Percentiles rank a stretch among this genome's conserved stretches.
Conservation (phyloP, 2,888 invertebrate genomes). For the Prosapia bicincta region DNA sequence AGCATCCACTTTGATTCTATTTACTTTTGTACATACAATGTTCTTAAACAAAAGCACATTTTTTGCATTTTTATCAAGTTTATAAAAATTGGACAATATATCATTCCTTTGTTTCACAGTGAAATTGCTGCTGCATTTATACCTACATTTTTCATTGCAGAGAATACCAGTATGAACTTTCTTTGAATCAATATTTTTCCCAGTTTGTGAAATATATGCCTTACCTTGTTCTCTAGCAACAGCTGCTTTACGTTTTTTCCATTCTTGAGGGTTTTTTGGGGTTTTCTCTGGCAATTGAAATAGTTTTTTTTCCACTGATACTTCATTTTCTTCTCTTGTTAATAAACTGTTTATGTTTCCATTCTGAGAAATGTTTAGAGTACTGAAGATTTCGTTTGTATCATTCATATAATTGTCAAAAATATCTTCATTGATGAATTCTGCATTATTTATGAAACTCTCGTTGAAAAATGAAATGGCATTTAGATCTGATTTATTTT, state of each 20-base stretch:
- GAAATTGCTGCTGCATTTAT: constrained; percentile 5
- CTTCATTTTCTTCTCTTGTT: not conserved
- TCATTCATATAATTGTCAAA: not conserved
- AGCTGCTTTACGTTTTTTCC: constrained; percentile 15
- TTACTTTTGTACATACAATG: not conserved
- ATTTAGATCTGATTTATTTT: constrained; percentile 3
- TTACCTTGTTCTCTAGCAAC: constrained; percentile 15
- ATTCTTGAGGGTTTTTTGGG: constrained; percentile 8
- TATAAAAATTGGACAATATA: constrained; percentile 9
- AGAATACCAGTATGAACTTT: constrained; percentile 6
- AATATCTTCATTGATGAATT: not conserved
- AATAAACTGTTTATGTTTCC: too few relatives aligned
- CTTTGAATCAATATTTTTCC: constrained; percentile 2
- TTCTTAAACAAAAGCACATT: constrained; percentile 13
- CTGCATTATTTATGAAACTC: not conserved
- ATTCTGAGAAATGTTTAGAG: too few relatives aligned
- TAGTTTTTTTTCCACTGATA: not conserved
- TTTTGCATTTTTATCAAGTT: constrained; percentile 17
- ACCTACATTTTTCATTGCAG: constrained; percentile 13
- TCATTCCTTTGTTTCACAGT: constrained; percentile 5
- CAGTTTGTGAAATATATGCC: constrained; percentile 10
- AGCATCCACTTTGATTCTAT: constrained; percentile 7
- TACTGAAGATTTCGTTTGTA: too few relatives aligned
- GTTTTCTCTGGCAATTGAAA: constrained; percentile 1
- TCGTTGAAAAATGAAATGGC: not conserved